Percentiles rank a stretch among this genome's conserved stretches.
Evolutionary conservation across 92 coral and sea anemone species (phyloP).

Genomic region (Parazoanthus darwini): DNA sequence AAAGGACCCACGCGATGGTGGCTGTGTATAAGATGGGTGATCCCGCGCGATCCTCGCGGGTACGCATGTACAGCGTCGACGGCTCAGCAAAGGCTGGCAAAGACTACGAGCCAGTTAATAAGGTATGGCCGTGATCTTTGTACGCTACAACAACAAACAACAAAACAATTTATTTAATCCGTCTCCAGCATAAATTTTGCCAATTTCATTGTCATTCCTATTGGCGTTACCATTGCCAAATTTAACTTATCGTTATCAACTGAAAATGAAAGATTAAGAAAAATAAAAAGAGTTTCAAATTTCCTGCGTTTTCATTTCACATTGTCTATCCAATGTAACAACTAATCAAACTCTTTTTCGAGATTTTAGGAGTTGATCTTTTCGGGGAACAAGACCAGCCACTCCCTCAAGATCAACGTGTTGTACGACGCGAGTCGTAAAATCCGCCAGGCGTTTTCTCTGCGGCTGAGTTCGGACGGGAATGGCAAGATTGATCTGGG

Average conservation of each 20-base stretch:
- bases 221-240: background rate
- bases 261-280: too few species aligned
- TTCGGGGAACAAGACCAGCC: constrained; percentile 57
- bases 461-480: constrained; percentile 63
- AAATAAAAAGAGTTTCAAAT: too few species aligned
- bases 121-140: constrained; percentile 41
- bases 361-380: constrained; percentile 66
- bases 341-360: background rate
- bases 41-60: constrained; percentile 61
- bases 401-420: constrained; percentile 59
- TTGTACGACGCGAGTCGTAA: constrained; percentile 71
- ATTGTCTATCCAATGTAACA: background rate
- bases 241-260: background rate
- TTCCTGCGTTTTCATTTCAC: background rate
- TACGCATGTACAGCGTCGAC: constrained; percentile 85
- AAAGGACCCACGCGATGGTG: constrained; percentile 51
- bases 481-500: constrained; percentile 60
- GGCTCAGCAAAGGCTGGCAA: constrained; percentile 91
- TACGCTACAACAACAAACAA: too few species aligned
- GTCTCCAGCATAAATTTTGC: too few species aligned
- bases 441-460: constrained; percentile 88
- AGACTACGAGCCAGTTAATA: constrained; percentile 80
- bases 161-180: too few species aligned
- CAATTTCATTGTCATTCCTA: background rate
- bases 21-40: constrained; percentile 81